phyloP scores from a whole-genome alignment of 1,140 invertebrate species.

The Gryllus bimaculatus region DNA sequence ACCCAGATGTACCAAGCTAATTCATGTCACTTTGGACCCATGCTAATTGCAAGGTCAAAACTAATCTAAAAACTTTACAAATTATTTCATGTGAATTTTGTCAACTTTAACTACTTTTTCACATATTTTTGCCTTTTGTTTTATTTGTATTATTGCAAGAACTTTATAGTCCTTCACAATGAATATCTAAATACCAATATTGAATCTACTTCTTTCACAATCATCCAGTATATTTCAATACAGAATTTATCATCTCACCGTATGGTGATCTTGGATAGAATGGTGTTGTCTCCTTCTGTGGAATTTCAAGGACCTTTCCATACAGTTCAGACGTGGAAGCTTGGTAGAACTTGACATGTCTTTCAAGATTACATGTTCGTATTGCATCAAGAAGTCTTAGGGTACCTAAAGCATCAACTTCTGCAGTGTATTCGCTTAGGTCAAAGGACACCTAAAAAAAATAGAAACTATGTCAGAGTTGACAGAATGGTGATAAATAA shows the following conservation, averaged over 20 bases:
- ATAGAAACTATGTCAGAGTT: not conserved
- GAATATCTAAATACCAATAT: not conserved
- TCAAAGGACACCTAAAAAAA: conserved; percentile 78
- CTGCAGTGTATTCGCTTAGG: conserved; percentile 96
- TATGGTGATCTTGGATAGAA: conserved; percentile 99
- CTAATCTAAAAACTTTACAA: no score
- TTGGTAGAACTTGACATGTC: conserved; percentile 88
- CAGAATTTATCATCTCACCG: conserved; percentile 50
- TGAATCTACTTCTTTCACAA: not conserved
- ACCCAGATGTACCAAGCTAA: no score
- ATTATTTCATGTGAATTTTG: not conserved
- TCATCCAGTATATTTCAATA: not conserved
- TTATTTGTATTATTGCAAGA: no score
- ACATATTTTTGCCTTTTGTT: not conserved
- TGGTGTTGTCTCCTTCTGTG: conserved; percentile 95
- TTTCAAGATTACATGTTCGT: conserved; percentile 79
- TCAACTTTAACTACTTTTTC: not conserved
- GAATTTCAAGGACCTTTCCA: conserved; percentile 93
- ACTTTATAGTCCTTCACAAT: no score
- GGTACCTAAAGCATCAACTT: conserved; percentile 97
- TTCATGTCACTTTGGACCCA: no score
- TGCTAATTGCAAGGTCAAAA: no score
- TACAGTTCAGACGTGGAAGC: conserved; percentile 98
- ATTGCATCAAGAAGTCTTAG: conserved; percentile 92
- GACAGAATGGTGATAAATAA: no score